These are phyloP conservation scores for Megalops atlanticus DNA, from an alignment of 2,113 vertebrate genomes.

Conservation along the genomic window DNA sequence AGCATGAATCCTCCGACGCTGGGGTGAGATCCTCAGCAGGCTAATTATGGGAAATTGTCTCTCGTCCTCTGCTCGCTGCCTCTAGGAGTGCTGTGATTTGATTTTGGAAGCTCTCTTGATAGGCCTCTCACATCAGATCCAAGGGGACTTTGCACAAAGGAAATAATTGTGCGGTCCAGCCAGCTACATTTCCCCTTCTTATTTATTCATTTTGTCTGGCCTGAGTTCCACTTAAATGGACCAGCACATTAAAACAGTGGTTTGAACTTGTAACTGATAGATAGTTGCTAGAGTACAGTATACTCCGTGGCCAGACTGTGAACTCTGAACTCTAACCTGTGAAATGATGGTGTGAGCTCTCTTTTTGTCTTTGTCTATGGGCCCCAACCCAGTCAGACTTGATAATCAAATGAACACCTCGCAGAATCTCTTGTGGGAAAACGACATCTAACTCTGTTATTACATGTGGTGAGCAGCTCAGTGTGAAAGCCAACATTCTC, in stretches of 20 bases:
- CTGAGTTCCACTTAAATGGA: not conserved
- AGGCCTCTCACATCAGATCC: not conserved
- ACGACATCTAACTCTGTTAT: constrained; percentile 6
- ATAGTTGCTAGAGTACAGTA: constrained; percentile 3
- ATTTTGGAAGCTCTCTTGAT: constrained; percentile 11
- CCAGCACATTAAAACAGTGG: not conserved
- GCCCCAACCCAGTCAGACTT: constrained; percentile 26
- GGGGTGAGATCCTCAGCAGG: not conserved
- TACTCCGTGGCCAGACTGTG: constrained; percentile 14
- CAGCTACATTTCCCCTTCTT: not conserved
- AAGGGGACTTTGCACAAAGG: not conserved
- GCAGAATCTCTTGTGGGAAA: not conserved
- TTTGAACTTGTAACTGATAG: not conserved
- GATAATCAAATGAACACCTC: constrained; percentile 4
- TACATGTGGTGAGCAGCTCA: not conserved
- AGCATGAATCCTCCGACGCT: not conserved
- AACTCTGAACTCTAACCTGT: constrained; percentile 32
- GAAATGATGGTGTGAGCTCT: constrained; percentile 30
- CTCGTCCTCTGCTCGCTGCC: not conserved
- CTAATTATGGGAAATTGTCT: constrained; percentile 5
- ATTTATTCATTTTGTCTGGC: constrained; percentile 9
- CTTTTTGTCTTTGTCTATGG: constrained; percentile 22
- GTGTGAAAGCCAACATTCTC: not conserved
- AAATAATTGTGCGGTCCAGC: constrained; percentile 9
- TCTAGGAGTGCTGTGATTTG: not conserved